Evolutionary conservation across 2,797 vertebrate species (phyloP).

Genomic region (Sitta carolinensis): DNA sequence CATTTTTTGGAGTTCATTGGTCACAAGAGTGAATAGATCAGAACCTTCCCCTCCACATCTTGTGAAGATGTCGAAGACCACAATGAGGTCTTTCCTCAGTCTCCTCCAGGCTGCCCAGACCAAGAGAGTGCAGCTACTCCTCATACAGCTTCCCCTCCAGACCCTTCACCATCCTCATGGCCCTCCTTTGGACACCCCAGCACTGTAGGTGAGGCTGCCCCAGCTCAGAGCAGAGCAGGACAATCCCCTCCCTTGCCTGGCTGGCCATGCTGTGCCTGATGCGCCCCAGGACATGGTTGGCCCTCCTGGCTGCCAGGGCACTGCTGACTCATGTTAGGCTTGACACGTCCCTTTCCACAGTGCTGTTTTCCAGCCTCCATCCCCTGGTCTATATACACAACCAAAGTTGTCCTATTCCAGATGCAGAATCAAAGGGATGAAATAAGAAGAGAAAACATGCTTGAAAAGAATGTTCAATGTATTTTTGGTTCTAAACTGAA

Average conservation of each 20-base stretch:
- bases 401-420: not conserved
- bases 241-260: accelerated
- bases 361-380: not conserved
- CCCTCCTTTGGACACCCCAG: not conserved
- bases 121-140: too few relatives aligned
- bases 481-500: not conserved
- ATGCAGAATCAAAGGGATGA: not conserved
- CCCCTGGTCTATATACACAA: not conserved
- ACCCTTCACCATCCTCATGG: accelerated
- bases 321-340: not conserved
- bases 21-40: not conserved
- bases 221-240: not conserved
- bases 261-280: not conserved
- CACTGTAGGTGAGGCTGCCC: accelerated
- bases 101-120: not conserved
- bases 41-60: not conserved
- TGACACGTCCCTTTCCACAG: not conserved
- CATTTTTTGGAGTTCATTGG: not conserved
- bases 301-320: not conserved
- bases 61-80: not conserved
- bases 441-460: not conserved
- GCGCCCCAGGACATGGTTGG: accelerated
- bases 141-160: not conserved
- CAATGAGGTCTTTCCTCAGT: not conserved
- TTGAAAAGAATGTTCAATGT: not conserved